Evolutionary conservation across 2,888 invertebrate species (phyloP).

Genomic region (Zonitis immaculata): DNA sequence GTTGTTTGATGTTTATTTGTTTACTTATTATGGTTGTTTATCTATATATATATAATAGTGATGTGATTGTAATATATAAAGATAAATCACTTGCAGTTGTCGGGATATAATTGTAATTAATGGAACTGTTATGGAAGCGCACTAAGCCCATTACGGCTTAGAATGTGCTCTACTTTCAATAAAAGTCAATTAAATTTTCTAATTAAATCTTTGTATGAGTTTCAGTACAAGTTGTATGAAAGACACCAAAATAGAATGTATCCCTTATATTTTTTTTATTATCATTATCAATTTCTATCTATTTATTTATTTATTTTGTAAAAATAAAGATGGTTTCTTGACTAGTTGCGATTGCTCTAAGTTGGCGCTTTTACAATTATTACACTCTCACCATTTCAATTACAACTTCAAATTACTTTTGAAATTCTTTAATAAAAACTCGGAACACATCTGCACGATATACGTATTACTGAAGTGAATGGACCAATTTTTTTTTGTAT

Average conservation of each 20-base stretch:
- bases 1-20: too few relatives aligned
- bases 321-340: background rate
- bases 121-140: constrained; percentile 43
- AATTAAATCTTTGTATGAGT: constrained; percentile 47
- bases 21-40: background rate
- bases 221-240: constrained; percentile 24
- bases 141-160: constrained; percentile 42
- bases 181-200: constrained; percentile 48
- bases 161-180: constrained; percentile 43
- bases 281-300: too few relatives aligned
- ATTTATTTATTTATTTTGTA: too few relatives aligned
- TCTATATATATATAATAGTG: background rate
- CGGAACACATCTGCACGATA: constrained; percentile 35
- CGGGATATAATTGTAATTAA: constrained; percentile 39
- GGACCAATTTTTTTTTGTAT: background rate
- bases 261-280: constrained; percentile 24
- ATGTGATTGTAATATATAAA: constrained; percentile 24
- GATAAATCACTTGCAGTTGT: constrained; percentile 37
- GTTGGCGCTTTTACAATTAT: constrained; percentile 41
- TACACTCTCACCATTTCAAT: constrained; percentile 51
- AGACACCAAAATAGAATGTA: constrained; percentile 44
- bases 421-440: constrained; percentile 49
- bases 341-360: background rate
- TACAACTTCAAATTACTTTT: constrained; percentile 52
- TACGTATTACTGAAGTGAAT: constrained; percentile 22